Evolutionary conservation across 1,140 invertebrate species (phyloP).

Genomic region (Colletes latitarsis): DNA sequence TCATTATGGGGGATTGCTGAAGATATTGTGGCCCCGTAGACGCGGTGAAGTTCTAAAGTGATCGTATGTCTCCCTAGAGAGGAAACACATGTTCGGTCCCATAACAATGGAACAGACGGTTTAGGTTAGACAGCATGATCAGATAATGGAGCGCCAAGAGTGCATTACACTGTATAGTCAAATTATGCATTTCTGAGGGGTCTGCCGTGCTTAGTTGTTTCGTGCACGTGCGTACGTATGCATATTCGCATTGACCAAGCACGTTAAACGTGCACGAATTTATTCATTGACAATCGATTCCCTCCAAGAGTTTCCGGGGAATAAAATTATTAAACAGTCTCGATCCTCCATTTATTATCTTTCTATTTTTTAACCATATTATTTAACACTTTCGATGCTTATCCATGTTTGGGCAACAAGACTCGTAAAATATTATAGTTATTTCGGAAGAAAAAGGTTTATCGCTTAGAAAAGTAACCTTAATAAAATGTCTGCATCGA

Average conservation of each 20-base stretch:
- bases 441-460: no score
- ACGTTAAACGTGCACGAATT: background rate
- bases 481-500: no score
- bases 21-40: slow-evolving; percentile 1
- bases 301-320: background rate
- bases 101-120: slow-evolving; percentile 35
- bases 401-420: no score
- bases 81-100: slow-evolving; percentile 20
- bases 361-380: no score
- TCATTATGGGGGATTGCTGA: background rate
- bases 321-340: no score
- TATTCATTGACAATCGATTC: background rate
- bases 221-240: background rate
- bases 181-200: slow-evolving; percentile 40
- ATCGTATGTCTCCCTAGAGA: slow-evolving; percentile 16
- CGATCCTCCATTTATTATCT: no score
- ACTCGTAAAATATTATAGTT: no score
- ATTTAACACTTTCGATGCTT: no score
- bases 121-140: slow-evolving; percentile 23
- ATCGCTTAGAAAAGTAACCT: no score
- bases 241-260: background rate
- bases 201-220: background rate
- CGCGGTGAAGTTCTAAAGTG: slow-evolving; percentile 21
- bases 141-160: slow-evolving; percentile 46
- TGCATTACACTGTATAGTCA: slow-evolving; percentile 45